Percentiles rank a stretch among this genome's conserved stretches.
Conservation (phyloP, 2,113 vertebrate species). For the Anolis sagrei region DNA sequence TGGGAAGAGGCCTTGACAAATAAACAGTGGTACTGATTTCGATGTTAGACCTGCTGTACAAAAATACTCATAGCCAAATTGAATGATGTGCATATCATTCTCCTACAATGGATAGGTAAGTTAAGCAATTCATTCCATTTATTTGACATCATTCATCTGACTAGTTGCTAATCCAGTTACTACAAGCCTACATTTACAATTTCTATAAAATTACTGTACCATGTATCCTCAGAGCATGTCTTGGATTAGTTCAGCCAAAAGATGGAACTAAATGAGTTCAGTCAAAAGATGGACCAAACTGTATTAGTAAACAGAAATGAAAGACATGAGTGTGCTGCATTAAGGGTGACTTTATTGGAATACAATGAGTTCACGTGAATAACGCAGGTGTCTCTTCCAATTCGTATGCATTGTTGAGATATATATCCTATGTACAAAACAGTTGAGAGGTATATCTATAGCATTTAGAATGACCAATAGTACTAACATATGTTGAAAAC, state of each 20-base stretch:
- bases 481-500: neutral
- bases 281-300: slow-evolving; percentile 26
- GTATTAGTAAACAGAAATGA: slow-evolving; percentile 51
- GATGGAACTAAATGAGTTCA: slow-evolving; percentile 23
- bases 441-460: neutral
- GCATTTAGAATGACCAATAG: accelerated
- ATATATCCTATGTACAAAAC: neutral
- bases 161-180: neutral
- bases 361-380: slow-evolving; percentile 39
- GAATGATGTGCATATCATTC: neutral
- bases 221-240: neutral
- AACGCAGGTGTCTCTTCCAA: neutral
- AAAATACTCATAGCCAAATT: neutral
- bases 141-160: neutral
- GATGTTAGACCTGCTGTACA: no score
- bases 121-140: neutral
- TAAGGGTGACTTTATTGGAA: slow-evolving; percentile 41
- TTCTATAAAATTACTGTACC: neutral
- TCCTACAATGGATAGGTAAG: neutral
- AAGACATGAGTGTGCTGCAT: slow-evolving; percentile 40
- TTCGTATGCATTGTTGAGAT: slow-evolving; percentile 20
- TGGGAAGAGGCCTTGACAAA: neutral
- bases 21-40: neutral
- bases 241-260: neutral
- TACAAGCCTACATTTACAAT: neutral